These are phyloP conservation scores for Acleris laterana DNA, from an alignment of 2,888 invertebrate species.

Conservation along the genomic window DNA sequence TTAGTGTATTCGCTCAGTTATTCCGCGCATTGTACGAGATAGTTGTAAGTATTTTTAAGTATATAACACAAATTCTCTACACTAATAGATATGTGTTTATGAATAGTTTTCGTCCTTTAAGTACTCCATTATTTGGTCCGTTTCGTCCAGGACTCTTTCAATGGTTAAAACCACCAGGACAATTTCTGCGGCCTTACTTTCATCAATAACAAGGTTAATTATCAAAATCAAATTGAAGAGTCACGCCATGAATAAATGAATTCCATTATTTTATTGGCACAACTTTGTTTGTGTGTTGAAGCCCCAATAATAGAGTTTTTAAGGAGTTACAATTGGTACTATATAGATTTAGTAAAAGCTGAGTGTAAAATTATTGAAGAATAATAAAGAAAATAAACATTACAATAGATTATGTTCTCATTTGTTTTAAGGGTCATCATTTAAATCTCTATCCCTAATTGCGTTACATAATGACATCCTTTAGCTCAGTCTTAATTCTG, in stretches of 20 bases:
- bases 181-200: neutral
- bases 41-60: constrained; percentile 60
- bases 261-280: too few species aligned
- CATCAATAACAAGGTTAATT: too few species aligned
- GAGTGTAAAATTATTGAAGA: neutral
- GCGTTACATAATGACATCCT: too few species aligned
- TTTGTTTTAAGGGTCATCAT: neutral
- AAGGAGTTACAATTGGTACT: neutral
- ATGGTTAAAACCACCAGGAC: constrained; percentile 1
- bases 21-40: constrained; percentile 62
- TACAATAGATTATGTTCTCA: neutral
- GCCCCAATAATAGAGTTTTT: too few species aligned
- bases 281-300: too few species aligned
- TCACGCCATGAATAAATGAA: too few species aligned
- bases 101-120: constrained; percentile 40
- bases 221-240: too few species aligned
- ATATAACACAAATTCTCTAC: constrained; percentile 67
- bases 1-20: constrained; percentile 68
- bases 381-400: too few species aligned
- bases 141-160: constrained; percentile 7
- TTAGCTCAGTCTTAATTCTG: too few species aligned
- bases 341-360: constrained; percentile 1
- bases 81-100: constrained; percentile 65
- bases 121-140: constrained; percentile 4
- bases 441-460: too few species aligned